Conservation (phyloP, 2,113 vertebrate genomes). For the Zosterops hypoxanthus region DNA sequence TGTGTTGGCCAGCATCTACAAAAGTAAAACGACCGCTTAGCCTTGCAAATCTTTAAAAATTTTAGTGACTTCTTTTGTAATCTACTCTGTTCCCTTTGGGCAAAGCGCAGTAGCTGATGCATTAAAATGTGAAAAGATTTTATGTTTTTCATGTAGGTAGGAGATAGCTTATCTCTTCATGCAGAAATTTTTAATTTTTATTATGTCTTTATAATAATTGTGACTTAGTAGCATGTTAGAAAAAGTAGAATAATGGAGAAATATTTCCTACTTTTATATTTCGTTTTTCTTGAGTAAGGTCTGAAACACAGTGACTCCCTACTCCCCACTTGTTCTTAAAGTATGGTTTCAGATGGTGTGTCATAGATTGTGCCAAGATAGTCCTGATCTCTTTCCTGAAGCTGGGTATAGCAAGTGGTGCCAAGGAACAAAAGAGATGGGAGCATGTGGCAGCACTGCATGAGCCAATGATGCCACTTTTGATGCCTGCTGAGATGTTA, state of each 20-base stretch:
- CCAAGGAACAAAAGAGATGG: background rate
- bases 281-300: background rate
- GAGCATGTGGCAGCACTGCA: conserved; percentile 14
- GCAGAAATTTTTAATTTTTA: background rate
- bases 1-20: background rate
- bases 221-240: background rate
- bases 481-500: background rate
- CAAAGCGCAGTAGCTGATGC: background rate
- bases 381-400: background rate
- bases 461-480: background rate
- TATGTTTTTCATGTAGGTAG: background rate
- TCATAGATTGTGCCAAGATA: background rate
- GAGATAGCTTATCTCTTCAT: background rate
- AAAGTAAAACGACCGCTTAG: background rate
- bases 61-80: background rate
- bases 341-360: background rate
- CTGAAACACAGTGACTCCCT: background rate
- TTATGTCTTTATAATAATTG: background rate
- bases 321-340: background rate
- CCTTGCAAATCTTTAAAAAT: background rate
- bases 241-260: background rate
- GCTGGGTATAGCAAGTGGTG: background rate
- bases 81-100: background rate
- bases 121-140: background rate
- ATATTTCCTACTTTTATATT: background rate